Conservation (phyloP, 2,888 invertebrate species). For the Piscicola geometra region DNA sequence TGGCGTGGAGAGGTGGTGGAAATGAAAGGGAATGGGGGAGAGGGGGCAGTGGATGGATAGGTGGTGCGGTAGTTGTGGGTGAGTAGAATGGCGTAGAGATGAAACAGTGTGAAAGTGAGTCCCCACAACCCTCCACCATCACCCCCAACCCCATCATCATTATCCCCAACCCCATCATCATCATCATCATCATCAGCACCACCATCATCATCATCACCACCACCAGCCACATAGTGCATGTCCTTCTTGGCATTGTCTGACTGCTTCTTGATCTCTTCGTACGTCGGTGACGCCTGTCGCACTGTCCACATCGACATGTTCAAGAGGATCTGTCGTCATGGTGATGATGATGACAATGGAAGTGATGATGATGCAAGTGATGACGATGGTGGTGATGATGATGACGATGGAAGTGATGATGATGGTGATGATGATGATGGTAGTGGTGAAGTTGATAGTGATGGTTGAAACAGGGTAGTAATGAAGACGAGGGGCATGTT, state of each 20-base stretch:
- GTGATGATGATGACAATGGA: slow-evolving; percentile 12
- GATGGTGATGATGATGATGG: neutral
- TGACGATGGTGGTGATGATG: neutral
- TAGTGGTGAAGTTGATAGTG: neutral
- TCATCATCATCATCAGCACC: too few relatives aligned
- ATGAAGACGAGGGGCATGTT: neutral
- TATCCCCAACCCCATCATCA: too few relatives aligned
- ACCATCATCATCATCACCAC: too few relatives aligned
- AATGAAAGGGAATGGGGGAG: neutral
- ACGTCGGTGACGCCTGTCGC: slow-evolving; percentile 59
- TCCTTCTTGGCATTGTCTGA: slow-evolving; percentile 71
- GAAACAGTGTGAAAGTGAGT: too few relatives aligned
- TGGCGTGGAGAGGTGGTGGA: neutral
- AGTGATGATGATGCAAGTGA: neutral
- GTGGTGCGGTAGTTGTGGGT: neutral
- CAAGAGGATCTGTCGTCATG: slow-evolving; percentile 63
- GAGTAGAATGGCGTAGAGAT: neutral
- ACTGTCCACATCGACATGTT: slow-evolving; percentile 77
- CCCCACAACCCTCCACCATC: too few relatives aligned
- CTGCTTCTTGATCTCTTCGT: slow-evolving; percentile 61
- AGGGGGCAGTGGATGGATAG: neutral
- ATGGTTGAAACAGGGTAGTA: neutral
- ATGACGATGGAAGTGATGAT: slow-evolving; percentile 8
- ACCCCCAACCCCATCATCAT: too few relatives aligned
- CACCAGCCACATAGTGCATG: slow-evolving; percentile 67